Conservation (phyloP, 2,888 invertebrate species). For the Pristionchus japonicus region DNA sequence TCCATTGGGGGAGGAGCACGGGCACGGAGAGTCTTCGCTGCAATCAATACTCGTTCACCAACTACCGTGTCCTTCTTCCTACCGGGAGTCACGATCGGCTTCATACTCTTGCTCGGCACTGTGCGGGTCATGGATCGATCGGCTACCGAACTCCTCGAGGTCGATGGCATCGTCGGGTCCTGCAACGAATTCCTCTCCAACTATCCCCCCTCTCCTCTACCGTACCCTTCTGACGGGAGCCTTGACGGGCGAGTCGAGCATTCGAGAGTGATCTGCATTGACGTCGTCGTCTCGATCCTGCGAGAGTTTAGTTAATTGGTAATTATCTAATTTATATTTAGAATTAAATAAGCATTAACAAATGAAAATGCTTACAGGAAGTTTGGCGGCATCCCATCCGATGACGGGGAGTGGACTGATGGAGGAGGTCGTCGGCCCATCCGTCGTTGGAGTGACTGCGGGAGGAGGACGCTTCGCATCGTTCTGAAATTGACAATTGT, state of each 20-base stretch:
- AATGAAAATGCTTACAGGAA: not conserved
- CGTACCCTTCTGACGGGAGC: slow-evolving; percentile 9
- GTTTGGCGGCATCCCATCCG: not conserved
- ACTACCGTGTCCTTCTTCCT: not conserved
- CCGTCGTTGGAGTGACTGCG: not conserved
- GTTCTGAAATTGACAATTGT: not conserved
- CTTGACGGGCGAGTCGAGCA: slow-evolving; percentile 4
- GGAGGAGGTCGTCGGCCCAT: not conserved
- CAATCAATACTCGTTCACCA: not conserved
- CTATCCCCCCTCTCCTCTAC: not conserved
- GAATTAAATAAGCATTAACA: not conserved
- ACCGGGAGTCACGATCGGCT: not conserved
- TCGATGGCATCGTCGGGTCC: not conserved
- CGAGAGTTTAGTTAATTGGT: too few relatives aligned
- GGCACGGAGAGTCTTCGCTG: slow-evolving; percentile 13
- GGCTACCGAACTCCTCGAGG: slow-evolving; percentile 30
- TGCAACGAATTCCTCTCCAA: not conserved
- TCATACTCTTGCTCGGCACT: not conserved
- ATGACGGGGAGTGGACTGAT: not conserved
- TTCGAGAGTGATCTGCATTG: slow-evolving; percentile 14
- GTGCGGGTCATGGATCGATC: not conserved
- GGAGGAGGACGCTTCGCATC: not conserved
- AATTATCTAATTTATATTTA: not conserved
- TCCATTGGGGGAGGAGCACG: not conserved
- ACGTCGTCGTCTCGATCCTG: not conserved